These are phyloP conservation scores for Thecophora atra DNA, from an alignment of 2,888 invertebrate genomes.

Conservation along the genomic window DNA sequence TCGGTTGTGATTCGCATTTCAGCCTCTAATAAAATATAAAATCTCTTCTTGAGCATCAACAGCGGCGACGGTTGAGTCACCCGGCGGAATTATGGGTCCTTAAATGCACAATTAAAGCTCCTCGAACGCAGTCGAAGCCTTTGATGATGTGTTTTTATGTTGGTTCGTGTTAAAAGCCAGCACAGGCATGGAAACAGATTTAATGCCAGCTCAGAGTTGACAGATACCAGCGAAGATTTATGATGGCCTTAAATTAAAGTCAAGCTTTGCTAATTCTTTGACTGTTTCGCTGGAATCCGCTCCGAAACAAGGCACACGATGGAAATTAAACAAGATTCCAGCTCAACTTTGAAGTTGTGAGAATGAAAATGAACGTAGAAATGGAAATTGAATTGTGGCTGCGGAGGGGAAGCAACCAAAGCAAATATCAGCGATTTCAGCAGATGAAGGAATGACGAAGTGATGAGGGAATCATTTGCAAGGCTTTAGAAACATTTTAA, in stretches of 20 bases:
- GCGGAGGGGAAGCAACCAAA: no score
- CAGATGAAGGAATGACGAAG: no score
- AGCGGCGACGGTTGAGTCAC: not conserved
- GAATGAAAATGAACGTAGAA: no score
- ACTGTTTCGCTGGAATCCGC: no score
- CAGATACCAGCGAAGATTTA: constrained; percentile 8
- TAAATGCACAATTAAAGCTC: constrained; percentile 43
- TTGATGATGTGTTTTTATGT: constrained; percentile 21
- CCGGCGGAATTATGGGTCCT: constrained; percentile 41
- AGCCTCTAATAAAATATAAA: not conserved
- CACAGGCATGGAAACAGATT: not conserved
- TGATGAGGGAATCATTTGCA: no score
- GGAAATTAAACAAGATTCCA: no score
- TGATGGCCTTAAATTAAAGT: constrained; percentile 13
- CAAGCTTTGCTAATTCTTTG: not conserved
- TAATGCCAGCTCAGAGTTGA: constrained; percentile 12
- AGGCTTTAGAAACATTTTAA: no score
- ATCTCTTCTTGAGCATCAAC: no score
- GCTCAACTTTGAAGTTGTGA: no score
- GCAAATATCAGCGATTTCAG: no score
- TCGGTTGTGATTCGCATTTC: not conserved
- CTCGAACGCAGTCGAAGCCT: not conserved
- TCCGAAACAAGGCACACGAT: no score
- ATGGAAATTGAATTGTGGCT: no score
- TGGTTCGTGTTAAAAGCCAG: constrained; percentile 7